Evolutionary conservation across 1,140 invertebrate species (phyloP).

Genomic region (Brachionus calyciflorus): DNA sequence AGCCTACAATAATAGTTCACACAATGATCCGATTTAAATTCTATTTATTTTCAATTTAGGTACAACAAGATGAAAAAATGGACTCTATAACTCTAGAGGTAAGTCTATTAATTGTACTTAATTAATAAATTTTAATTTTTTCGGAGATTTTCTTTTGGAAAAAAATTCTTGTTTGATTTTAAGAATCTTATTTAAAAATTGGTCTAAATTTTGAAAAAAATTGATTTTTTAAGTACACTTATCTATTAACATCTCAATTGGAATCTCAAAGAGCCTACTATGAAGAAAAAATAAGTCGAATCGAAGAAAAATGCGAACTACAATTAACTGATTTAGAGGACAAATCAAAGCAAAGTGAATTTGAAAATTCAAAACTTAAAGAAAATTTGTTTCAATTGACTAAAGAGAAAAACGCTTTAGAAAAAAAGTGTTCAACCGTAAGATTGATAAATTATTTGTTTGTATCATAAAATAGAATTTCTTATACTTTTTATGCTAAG

Average conservation of each 20-base stretch:
- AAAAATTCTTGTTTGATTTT: too few relatives aligned
- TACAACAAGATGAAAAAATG: constrained; percentile 50
- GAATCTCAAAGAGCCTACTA: constrained; percentile 89
- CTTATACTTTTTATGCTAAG: too few relatives aligned
- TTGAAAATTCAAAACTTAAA: constrained; percentile 52
- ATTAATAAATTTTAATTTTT: too few relatives aligned
- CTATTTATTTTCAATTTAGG: background rate
- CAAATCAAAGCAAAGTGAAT: constrained; percentile 50
- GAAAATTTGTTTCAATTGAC: constrained; percentile 55
- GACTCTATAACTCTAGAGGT: constrained; percentile 49
- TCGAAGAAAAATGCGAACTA: constrained; percentile 58
- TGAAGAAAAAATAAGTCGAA: constrained; percentile 73
- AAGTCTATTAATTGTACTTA: too few relatives aligned
- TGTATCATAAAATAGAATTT: constrained; percentile 63
- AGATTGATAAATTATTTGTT: constrained; percentile 65
- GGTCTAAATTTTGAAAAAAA: background rate
- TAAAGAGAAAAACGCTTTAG: constrained; percentile 58
- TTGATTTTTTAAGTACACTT: constrained; percentile 73
- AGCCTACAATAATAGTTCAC: constrained; percentile 76
- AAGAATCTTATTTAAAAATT: too few relatives aligned
- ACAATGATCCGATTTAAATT: constrained; percentile 71
- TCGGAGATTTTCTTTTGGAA: too few relatives aligned
- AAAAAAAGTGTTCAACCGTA: constrained; percentile 54
- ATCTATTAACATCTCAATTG: constrained; percentile 90
- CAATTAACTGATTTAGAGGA: constrained; percentile 43